phyloP scores from a whole-genome alignment of 2,113 vertebrate genomes.

The Oncorhynchus keta region DNA sequence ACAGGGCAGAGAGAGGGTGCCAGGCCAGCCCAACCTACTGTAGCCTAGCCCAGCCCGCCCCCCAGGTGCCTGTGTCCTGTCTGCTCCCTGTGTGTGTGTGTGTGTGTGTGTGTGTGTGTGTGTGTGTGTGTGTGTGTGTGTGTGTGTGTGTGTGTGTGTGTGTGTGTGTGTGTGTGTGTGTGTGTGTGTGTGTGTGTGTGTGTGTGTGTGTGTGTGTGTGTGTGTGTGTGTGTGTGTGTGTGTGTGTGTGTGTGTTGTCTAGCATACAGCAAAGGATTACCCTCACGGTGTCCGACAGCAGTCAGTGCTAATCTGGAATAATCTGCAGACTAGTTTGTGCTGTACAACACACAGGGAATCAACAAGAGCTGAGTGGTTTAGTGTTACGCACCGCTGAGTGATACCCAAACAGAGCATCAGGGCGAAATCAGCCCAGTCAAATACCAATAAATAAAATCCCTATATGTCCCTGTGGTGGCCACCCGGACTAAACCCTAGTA shows the following conservation, averaged over 20 bases:
- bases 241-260: not conserved
- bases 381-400: not conserved
- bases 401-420: not conserved
- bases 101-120: too few species aligned
- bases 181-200: too few species aligned
- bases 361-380: not conserved
- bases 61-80: not conserved
- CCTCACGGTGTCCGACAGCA: slow-evolving; percentile 1
- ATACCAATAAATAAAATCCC: too few species aligned
- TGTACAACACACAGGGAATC: not conserved
- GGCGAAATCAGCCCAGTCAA: not conserved
- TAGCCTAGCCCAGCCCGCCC: not conserved
- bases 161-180: too few species aligned
- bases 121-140: too few species aligned
- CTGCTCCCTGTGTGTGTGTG: not conserved
- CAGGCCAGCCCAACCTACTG: too few species aligned
- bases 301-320: slow-evolving; percentile 1
- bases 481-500: too few species aligned
- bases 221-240: too few species aligned
- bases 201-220: too few species aligned
- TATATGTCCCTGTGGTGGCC: too few species aligned
- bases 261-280: not conserved
- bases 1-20: too few species aligned
- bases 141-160: too few species aligned
- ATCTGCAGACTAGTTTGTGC: not conserved